Percentiles rank a stretch among this genome's conserved stretches.
Conservation (phyloP, 2,113 vertebrate species). For the Brachypteracias leptosomus region DNA sequence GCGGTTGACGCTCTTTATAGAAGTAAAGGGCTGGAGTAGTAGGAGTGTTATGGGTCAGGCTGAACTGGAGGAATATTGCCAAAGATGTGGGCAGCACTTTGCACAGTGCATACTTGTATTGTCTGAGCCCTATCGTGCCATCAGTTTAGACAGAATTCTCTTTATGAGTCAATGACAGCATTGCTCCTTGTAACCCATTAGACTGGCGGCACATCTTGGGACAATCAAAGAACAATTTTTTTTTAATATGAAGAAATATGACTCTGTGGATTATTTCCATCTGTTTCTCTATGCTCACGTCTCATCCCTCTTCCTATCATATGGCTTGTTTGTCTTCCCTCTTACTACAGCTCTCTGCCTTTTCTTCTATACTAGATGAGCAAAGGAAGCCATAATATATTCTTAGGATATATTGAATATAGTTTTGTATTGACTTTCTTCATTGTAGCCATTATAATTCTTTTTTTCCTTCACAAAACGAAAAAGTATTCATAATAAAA, state of each 20-base stretch:
- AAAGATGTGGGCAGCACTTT: slow-evolving; percentile 44
- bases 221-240: neutral
- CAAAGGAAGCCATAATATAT: slow-evolving; percentile 2
- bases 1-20: slow-evolving; percentile 27
- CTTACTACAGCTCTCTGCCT: neutral
- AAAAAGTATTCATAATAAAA: slow-evolving; percentile 31
- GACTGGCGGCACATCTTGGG: slow-evolving; percentile 3
- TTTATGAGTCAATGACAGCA: neutral
- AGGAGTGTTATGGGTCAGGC: slow-evolving; percentile 42
- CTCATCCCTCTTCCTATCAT: neutral
- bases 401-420: neutral
- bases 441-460: slow-evolving; percentile 16
- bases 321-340: neutral
- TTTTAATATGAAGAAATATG: slow-evolving; percentile 3
- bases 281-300: neutral
- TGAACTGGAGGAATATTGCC: slow-evolving; percentile 41
- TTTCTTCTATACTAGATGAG: neutral
- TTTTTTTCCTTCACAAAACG: neutral
- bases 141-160: slow-evolving; percentile 4
- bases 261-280: slow-evolving; percentile 27
- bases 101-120: neutral
- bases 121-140: slow-evolving; percentile 27
- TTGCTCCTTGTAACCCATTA: neutral
- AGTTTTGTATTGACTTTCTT: slow-evolving; percentile 5
- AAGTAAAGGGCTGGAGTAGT: neutral